A percentile compares a stretch with the other conserved stretches of the same genome.
Evolutionary conservation across 1,140 invertebrate species (phyloP).

Genomic region (Macrocentrus cingulum): DNA sequence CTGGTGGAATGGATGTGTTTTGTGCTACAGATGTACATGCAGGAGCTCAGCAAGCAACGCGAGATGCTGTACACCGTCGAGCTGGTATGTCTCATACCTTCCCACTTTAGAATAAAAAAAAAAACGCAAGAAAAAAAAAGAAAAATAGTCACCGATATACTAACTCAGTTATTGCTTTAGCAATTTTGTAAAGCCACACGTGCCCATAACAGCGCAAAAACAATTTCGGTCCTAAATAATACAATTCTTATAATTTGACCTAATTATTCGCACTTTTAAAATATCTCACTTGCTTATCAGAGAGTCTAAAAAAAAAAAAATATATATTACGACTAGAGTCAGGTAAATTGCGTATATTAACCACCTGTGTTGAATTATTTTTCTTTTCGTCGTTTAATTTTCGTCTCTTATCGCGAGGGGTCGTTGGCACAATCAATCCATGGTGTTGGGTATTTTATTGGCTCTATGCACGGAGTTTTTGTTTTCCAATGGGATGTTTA

Average conservation of each 20-base stretch:
- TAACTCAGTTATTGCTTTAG: background rate
- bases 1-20: constrained; percentile 59
- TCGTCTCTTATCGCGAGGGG: no score
- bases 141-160: constrained; percentile 1
- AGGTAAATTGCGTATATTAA: no score
- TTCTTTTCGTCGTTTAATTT: background rate
- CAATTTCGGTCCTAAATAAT: no score
- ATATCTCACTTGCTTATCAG: no score
- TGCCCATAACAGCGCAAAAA: no score
- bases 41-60: constrained; percentile 85
- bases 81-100: constrained; percentile 73
- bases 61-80: constrained; percentile 83
- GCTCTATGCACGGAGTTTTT: constrained; percentile 19
- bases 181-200: no score
- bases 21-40: constrained; percentile 76
- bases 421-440: background rate
- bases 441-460: background rate
- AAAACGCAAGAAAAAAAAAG: no score
- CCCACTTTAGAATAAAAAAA: constrained; percentile 42
- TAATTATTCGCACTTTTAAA: no score
- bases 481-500: no score
- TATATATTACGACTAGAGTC: no score
- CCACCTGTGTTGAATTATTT: background rate
- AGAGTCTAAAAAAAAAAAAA: no score
- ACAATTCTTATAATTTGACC: no score